Conservation (phyloP, 2,888 invertebrate genomes). For the Tuta absoluta region DNA sequence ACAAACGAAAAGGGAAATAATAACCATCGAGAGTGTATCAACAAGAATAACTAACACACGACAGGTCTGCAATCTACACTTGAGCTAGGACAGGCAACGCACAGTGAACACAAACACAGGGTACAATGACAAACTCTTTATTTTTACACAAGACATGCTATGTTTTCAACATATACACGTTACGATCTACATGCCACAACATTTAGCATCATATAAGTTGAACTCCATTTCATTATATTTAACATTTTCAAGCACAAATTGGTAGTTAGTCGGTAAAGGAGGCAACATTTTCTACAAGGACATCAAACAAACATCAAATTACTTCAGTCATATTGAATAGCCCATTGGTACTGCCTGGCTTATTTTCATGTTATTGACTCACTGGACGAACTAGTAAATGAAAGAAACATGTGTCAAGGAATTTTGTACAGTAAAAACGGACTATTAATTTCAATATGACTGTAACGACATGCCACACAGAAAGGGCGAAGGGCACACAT, state of each 20-base stretch:
- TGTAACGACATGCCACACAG: constrained; percentile 61
- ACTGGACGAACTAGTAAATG: neutral
- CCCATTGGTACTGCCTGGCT: neutral
- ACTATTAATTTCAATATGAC: constrained; percentile 28
- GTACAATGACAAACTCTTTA: constrained; percentile 37
- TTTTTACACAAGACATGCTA: constrained; percentile 35
- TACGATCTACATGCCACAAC: constrained; percentile 26
- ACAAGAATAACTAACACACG: constrained; percentile 45
- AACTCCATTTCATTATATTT: neutral
- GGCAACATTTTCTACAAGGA: neutral
- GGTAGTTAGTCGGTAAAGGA: neutral
- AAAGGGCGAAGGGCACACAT: constrained; percentile 48
- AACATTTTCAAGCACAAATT: neutral
- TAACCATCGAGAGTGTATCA: constrained; percentile 38
- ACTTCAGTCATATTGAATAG: neutral
- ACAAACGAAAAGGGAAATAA: constrained; percentile 31
- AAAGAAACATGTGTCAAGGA: neutral
- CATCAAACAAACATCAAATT: neutral
- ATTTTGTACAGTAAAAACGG: neutral
- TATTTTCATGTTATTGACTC: neutral
- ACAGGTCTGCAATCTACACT: constrained; percentile 69
- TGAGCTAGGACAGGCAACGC: constrained; percentile 74
- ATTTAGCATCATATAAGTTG: constrained; percentile 5
- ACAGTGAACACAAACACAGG: constrained; percentile 59
- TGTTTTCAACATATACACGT: constrained; percentile 24